phyloP scores from a whole-genome alignment of 2,888 invertebrate genomes.

The Sabellastarte sp. region DNA sequence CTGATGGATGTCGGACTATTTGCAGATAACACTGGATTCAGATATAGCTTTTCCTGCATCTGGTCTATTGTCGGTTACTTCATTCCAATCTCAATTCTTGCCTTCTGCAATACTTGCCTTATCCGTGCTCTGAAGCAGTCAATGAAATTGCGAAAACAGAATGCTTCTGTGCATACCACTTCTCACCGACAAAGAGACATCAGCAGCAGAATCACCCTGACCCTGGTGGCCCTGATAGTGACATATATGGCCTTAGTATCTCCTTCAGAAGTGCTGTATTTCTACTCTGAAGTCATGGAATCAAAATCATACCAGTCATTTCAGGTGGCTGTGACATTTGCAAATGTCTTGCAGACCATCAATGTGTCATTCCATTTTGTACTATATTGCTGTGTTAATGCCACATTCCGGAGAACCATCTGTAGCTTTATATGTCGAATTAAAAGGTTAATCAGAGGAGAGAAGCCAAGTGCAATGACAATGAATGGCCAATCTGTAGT shows the following conservation, averaged over 20 bases:
- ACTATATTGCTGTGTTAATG: slow-evolving; percentile 14
- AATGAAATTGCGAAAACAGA: not conserved
- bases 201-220: slow-evolving; percentile 41
- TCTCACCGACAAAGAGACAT: not conserved
- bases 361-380: slow-evolving; percentile 16
- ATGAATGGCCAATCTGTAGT: too few species aligned
- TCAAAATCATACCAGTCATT: not conserved
- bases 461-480: too few species aligned
- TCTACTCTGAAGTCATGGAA: slow-evolving; percentile 25
- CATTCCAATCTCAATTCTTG: not conserved
- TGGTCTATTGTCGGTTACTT: not conserved
- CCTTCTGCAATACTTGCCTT: not conserved
- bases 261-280: slow-evolving; percentile 51
- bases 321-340: slow-evolving; percentile 1
- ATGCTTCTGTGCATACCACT: not conserved
- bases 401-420: slow-evolving; percentile 12
- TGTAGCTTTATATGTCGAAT: too few species aligned
- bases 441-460: too few species aligned
- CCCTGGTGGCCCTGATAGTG: slow-evolving; percentile 49
- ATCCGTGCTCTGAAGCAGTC: slow-evolving; percentile 6
- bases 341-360: slow-evolving; percentile 12
- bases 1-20: slow-evolving; percentile 6
- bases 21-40: not conserved
- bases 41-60: not conserved
- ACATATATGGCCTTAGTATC: slow-evolving; percentile 50